Evolutionary conservation across 2,113 vertebrate genomes (phyloP), one percentile per base, ranked within the genome.

Genomic region (Pterocles gutturalis): DNA sequence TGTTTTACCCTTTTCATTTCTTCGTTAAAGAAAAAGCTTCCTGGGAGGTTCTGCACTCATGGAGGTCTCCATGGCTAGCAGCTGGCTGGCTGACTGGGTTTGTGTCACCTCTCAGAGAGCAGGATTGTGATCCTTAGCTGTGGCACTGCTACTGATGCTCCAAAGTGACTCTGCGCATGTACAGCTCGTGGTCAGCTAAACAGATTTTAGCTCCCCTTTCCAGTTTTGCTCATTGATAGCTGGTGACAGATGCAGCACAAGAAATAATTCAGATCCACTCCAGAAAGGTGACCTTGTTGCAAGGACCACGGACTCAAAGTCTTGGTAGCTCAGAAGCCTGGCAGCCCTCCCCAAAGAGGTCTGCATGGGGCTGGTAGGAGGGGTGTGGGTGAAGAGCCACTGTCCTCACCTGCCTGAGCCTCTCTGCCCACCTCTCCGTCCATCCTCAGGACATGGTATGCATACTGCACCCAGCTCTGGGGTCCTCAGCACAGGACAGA

Each of bases 111-210:
- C 19, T 28, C 28, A 58, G 53, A 29, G 53, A 77, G 48, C 71
- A 88, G 20, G 58, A 34, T 76, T 1, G 0, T 16, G 41, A 62
- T 21, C 64, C 1, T 0, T 1, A 72, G 64, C 60, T 5, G 2
- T 31, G 71, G 20, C 58, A 19, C 29, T 48, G 62, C 54, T 76
- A 15, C 26, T 7, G 5, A 2, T 11, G 64, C 26, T 34, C 54
- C n/a, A 61, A 28, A 65, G 5, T 3, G 14, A 2, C 57, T 62
- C 46, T 51, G 64, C 3, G 2, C 0, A 0, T 24, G 24, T 10
- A 38, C 24, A 49, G 1, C 41, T 53, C 7, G 0, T 2, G 0
- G 55, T 34, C 71, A 73, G 54, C 67, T 58, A 11, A 17, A 87
- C 8, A 31, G 64, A 46, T 41, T 54, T 49, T 22, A 69, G 26